phyloP scores from a whole-genome alignment of 1,140 invertebrate genomes.

The Danaus plexippus region DNA sequence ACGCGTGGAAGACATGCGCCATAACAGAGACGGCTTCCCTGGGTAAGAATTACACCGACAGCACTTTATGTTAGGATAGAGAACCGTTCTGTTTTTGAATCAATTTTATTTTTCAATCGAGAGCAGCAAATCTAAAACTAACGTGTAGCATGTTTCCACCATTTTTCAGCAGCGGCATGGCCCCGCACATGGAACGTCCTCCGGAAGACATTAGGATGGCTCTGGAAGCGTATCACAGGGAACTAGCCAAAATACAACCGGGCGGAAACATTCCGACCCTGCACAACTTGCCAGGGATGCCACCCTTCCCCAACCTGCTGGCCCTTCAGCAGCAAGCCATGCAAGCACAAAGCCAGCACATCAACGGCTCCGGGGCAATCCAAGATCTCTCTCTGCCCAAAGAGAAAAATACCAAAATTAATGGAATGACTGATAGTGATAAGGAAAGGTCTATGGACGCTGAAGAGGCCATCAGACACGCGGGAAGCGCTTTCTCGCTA shows the following conservation, averaged over 20 bases:
- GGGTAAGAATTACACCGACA: conserved; percentile 71
- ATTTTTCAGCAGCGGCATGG: conserved; percentile 80
- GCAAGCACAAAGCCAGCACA: conserved; percentile 73
- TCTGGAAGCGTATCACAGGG: conserved; percentile 91
- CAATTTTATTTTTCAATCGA: conserved; percentile 35
- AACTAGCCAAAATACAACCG: conserved; percentile 88
- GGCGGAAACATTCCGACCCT: conserved; percentile 72
- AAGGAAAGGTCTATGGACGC: conserved; percentile 75
- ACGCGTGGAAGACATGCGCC: conserved; percentile 79
- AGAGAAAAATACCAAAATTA: conserved; percentile 80
- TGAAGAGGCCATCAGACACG: conserved; percentile 82
- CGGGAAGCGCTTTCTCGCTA: conserved; percentile 87
- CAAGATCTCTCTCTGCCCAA: conserved; percentile 91
- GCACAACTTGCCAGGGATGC: conserved; percentile 73
- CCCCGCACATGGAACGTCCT: conserved; percentile 78
- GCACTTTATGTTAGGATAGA: too few relatives aligned
- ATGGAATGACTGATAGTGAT: conserved; percentile 77
- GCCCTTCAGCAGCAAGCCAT: conserved; percentile 83
- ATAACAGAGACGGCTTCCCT: conserved; percentile 79
- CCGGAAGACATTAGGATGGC: conserved; percentile 88
- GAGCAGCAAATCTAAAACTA: conserved; percentile 79
- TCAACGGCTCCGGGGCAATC: conserved; percentile 78
- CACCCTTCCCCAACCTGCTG: conserved; percentile 77
- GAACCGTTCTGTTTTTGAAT: neutral
- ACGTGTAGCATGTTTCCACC: conserved; percentile 83